These are phyloP conservation scores for Melanogrammus aeglefinus DNA, from an alignment of 2,797 vertebrate genomes.

Conservation along the genomic window DNA sequence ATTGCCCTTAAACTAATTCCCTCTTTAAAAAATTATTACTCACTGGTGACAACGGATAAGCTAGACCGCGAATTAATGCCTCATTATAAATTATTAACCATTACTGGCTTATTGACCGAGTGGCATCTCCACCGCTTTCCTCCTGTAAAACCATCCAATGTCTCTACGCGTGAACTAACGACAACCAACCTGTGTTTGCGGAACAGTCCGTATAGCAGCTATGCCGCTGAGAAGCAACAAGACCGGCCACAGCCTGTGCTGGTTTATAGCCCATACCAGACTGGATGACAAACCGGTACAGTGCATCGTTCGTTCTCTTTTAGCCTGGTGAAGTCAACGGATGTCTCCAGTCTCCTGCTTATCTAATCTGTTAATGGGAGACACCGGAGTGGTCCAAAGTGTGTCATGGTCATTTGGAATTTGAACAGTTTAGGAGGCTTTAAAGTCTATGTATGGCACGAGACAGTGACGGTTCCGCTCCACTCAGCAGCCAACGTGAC, in stretches of 20 bases:
- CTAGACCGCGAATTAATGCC: too few relatives aligned
- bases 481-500: too few relatives aligned
- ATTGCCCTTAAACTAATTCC: conserved; percentile 64
- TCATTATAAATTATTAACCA: too few relatives aligned
- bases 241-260: neutral
- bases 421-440: conserved; percentile 46
- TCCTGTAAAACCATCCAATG: conserved; percentile 22
- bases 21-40: too few relatives aligned
- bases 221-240: conserved; percentile 54
- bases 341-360: conserved; percentile 42
- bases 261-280: conserved; percentile 31
- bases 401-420: conserved; percentile 56
- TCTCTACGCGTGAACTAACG: conserved; percentile 60
- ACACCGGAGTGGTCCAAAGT: conserved; percentile 42
- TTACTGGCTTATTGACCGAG: too few relatives aligned
- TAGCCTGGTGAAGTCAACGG: conserved; percentile 35
- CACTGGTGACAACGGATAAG: too few relatives aligned
- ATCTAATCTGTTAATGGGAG: conserved; percentile 39
- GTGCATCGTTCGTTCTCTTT: conserved; percentile 56
- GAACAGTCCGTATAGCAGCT: conserved; percentile 45
- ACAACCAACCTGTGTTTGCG: conserved; percentile 56
- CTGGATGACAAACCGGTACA: conserved; percentile 56
- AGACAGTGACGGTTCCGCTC: conserved; percentile 54
- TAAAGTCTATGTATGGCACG: conserved; percentile 48
- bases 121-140: conserved; percentile 52